phyloP scores from a whole-genome alignment of 2,797 vertebrate genomes.

The Anomalospiza imberbis region DNA sequence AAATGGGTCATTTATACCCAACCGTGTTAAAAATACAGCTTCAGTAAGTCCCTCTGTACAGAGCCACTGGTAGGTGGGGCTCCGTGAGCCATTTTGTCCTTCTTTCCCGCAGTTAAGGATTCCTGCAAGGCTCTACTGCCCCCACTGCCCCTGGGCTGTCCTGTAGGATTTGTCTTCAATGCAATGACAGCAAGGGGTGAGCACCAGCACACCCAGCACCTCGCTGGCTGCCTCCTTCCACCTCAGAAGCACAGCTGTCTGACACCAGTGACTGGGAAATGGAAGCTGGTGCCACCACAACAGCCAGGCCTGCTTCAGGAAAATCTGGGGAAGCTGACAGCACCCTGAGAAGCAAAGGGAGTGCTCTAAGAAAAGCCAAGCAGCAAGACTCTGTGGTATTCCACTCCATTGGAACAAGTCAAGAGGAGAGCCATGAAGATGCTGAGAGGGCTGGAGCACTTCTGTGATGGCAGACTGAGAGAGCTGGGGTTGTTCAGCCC shows the following conservation, averaged over 20 bases:
- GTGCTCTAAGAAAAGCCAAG: background rate
- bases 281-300: background rate
- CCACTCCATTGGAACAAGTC: background rate
- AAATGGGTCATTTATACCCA: constrained; percentile 47
- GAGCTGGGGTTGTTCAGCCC: background rate
- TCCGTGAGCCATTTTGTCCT: background rate
- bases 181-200: background rate
- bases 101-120: background rate
- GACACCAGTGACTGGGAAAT: background rate
- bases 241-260: background rate
- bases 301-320: background rate
- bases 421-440: background rate
- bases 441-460: background rate
- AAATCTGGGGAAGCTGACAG: constrained; percentile 5
- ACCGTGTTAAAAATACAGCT: background rate
- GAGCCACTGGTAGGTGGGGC: background rate
- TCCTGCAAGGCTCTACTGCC: background rate
- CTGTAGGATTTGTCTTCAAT: background rate
- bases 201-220: background rate
- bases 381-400: background rate
- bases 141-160: background rate
- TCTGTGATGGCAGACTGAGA: background rate
- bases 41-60: background rate
- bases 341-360: constrained; percentile 21
- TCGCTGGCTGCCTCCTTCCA: background rate